phyloP scores from a whole-genome alignment of 2,113 vertebrate genomes.

The Ailurus styani region DNA sequence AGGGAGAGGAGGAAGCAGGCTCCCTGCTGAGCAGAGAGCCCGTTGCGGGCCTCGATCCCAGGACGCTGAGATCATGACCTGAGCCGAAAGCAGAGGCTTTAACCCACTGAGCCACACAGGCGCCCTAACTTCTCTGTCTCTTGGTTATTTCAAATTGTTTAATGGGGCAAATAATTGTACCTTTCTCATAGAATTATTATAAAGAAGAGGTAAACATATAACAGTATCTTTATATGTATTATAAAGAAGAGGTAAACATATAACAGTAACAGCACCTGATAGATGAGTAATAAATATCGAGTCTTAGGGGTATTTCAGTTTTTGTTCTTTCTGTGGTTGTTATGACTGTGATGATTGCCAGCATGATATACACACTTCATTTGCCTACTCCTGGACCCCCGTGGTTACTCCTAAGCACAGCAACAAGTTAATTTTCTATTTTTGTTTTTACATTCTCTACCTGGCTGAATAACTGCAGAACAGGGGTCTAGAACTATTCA shows the following conservation, averaged over 20 bases:
- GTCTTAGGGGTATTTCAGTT: background rate
- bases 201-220: background rate
- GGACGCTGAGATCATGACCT: too few species aligned
- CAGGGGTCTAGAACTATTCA: background rate
- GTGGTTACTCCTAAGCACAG: background rate
- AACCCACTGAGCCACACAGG: too few species aligned
- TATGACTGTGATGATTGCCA: background rate
- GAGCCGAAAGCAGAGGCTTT: too few species aligned
- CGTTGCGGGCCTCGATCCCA: too few species aligned
- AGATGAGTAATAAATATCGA: background rate
- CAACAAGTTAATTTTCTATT: background rate
- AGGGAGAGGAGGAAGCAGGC: too few species aligned
- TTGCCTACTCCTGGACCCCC: background rate
- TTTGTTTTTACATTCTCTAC: background rate
- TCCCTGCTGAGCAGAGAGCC: too few species aligned
- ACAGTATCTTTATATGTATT: background rate
- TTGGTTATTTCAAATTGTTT: background rate
- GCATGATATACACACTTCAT: background rate
- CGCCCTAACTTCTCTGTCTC: background rate
- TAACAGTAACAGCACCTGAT: background rate
- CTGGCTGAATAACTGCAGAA: background rate
- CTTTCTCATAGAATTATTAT: background rate
- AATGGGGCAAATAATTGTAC: background rate
- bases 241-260: background rate
- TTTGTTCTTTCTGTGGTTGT: background rate